phyloP scores from a whole-genome alignment of 1,140 invertebrate genomes.

The Medauroidea extradentata region DNA sequence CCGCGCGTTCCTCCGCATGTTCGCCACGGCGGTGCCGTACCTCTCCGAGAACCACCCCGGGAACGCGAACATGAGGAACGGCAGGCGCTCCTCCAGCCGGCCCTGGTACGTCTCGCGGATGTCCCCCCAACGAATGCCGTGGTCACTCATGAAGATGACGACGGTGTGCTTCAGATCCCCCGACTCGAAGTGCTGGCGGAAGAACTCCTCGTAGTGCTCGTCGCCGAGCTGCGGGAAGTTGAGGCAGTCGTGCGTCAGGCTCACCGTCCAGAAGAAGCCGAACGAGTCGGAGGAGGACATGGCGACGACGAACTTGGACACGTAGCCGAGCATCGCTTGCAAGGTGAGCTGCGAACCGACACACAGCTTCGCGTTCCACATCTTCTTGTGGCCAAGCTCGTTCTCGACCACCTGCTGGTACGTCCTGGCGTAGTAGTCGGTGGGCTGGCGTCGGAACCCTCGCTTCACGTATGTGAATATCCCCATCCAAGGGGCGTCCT shows the following conservation, averaged over 20 bases:
- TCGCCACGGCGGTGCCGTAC: constrained; percentile 47
- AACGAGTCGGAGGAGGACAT: constrained; percentile 36
- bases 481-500: constrained; percentile 52
- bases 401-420: constrained; percentile 43
- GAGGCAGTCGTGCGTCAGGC: constrained; percentile 49
- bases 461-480: constrained; percentile 53
- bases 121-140: constrained; percentile 62
- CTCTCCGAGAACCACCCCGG: constrained; percentile 54
- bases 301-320: constrained; percentile 23
- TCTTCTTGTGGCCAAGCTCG: constrained; percentile 45
- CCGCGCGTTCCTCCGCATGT: constrained; percentile 49
- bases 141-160: constrained; percentile 64
- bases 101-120: constrained; percentile 57
- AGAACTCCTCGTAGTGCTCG: constrained; percentile 33
- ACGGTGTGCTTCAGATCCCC: constrained; percentile 47
- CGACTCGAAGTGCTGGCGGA: constrained; percentile 30
- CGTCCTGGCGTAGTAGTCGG: constrained; percentile 54
- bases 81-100: constrained; percentile 63
- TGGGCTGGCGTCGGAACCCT: constrained; percentile 52
- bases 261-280: constrained; percentile 48
- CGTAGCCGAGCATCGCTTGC: constrained; percentile 28
- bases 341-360: constrained; percentile 45
- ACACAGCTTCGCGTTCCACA: constrained; percentile 49
- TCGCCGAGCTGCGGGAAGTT: constrained; percentile 46
- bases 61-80: constrained; percentile 56